Base-by-base conservation (phyloP, 2,888 invertebrate genomes). In the Mesorhabditis sp. region DNA sequence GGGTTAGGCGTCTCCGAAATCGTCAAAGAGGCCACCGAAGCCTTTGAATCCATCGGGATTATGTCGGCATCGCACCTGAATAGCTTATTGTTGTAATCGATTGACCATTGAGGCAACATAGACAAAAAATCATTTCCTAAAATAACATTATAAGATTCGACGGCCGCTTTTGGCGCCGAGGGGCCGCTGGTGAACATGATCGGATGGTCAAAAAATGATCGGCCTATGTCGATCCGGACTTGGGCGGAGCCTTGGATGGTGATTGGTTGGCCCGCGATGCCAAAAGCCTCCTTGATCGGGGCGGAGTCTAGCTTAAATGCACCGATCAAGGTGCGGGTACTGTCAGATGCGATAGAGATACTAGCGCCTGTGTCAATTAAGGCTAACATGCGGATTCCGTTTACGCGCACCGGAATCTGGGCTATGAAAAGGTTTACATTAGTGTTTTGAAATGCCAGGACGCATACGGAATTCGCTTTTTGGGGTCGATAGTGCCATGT, bases 281-380 rank as follows among this genome's bases (percentile, higher is more conserved):
- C 65, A 0, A 67, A 4, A 1, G 65, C 67, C 5, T 43, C 44
- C 4, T n/a, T 15, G 3, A 65, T 42, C 3, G 45, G 13, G 2
- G 58, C 44, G 3, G 42, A 5, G 6, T 67, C 15, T 44, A 70
- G 50, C 28, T n/a, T 10, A 4, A 63, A 43, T 5, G 67, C 28
- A 4, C 70, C 67, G 2, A 41, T 7, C 10, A 63, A 10, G 10
- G 41, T 13, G 10, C 15, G 10, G 10, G 68, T 42, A 6, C 43
- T 15, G 7, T 45, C 4, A 43, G 62, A 43, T 7, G 68, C 44
- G 3, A 68, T 65, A 1, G 66, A 66, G 43, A 71, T 62, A 4
- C 66, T 43, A 7, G 71, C 71, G 4, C 71, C 71, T 2, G 71
- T 71, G 42, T 71, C 71, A 0, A 71, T 43, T 4, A 71, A 41